phyloP scores from a whole-genome alignment of 2,888 invertebrate species.

The Eugnorisma glareosa region DNA sequence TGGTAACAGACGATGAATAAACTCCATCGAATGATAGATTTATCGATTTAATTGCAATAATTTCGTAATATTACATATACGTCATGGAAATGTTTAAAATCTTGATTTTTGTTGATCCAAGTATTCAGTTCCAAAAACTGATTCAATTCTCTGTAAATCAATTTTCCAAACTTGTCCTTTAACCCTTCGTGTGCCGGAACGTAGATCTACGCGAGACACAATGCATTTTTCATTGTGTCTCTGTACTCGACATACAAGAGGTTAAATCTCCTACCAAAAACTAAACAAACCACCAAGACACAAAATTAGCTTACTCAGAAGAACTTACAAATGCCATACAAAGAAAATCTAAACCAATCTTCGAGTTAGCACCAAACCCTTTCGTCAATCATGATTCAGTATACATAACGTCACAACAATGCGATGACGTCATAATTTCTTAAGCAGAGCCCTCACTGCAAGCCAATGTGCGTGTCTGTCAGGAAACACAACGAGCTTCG shows the following conservation, averaged over 20 bases:
- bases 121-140: neutral
- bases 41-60: neutral
- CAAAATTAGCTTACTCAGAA: neutral
- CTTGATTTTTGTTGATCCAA: neutral
- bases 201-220: too few relatives aligned
- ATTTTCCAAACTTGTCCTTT: neutral
- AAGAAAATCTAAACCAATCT: neutral
- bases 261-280: neutral
- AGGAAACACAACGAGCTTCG: slow-evolving; percentile 23
- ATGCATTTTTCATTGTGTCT: too few relatives aligned
- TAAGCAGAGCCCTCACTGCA: slow-evolving; percentile 24
- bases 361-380: neutral
- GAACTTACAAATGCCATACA: neutral
- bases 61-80: neutral
- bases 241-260: too few relatives aligned
- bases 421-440: slow-evolving; percentile 45
- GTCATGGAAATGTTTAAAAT: neutral
- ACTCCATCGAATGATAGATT: neutral
- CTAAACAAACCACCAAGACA: neutral
- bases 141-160: neutral
- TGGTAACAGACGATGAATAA: neutral
- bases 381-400: neutral
- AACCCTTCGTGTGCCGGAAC: too few relatives aligned
- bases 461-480: slow-evolving; percentile 54
- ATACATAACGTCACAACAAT: neutral